Evolutionary conservation across 1,140 invertebrate species (phyloP).

Genomic region (Sycophila sp.): DNA sequence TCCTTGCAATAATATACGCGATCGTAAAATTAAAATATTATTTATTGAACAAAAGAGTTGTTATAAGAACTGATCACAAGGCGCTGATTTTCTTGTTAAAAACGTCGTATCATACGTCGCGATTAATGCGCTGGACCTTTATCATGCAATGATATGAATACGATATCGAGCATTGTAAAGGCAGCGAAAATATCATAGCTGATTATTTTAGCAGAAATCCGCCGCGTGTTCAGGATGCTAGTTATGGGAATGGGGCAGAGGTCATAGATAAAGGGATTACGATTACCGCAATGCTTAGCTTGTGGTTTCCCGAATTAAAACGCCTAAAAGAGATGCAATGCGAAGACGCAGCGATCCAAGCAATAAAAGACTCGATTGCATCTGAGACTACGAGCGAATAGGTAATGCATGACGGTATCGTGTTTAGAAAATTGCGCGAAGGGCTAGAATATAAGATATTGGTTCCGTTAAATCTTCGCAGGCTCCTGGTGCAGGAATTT

Average conservation of each 20-base stretch:
- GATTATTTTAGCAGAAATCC: constrained; percentile 4
- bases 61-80: constrained; percentile 34
- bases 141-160: no score
- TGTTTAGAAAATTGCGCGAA: no score
- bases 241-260: not conserved
- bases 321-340: no score
- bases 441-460: no score
- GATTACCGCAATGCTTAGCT: not conserved
- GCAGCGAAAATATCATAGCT: not conserved
- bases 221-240: not conserved
- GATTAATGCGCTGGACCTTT: no score
- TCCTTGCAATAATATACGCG: constrained; percentile 30
- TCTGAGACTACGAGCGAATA: no score
- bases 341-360: no score
- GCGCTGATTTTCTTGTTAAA: constrained; percentile 5
- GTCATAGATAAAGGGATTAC: not conserved
- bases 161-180: constrained; percentile 14
- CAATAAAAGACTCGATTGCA: no score
- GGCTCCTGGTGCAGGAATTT: no score
- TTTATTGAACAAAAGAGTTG: constrained; percentile 10
- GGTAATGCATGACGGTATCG: no score
- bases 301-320: not conserved
- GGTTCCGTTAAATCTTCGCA: no score
- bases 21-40: constrained; percentile 13
- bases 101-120: no score